Evolutionary conservation across 2,113 vertebrate species (phyloP).

Genomic region (Arothron firmamentum): DNA sequence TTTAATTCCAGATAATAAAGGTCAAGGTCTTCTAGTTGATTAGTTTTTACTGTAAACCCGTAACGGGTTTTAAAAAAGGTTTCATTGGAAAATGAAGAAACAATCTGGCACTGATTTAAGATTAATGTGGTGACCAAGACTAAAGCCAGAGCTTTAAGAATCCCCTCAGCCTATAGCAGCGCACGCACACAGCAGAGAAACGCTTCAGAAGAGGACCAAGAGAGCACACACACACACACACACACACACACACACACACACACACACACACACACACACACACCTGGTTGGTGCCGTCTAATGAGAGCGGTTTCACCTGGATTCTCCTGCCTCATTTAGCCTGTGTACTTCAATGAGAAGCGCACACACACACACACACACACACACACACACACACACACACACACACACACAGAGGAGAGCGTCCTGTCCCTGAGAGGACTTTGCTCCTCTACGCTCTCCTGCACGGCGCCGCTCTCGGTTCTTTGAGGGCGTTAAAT

Average conservation of each 20-base stretch:
- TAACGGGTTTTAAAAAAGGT: too few relatives aligned
- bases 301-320: slow-evolving; percentile 60
- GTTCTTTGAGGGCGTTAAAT: slow-evolving; percentile 63
- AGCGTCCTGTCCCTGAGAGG: slow-evolving; percentile 41
- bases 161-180: background rate
- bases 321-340: slow-evolving; percentile 63
- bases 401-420: slow-evolving; percentile 12
- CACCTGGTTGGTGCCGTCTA: slow-evolving; percentile 52
- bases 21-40: too few relatives aligned
- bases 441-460: slow-evolving; percentile 53
- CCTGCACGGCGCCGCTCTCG: slow-evolving; percentile 56
- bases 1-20: too few relatives aligned
- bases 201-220: slow-evolving; percentile 30
- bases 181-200: slow-evolving; percentile 7
- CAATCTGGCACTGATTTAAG: too few relatives aligned
- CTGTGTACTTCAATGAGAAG: slow-evolving; percentile 40
- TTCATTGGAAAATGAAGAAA: too few relatives aligned
- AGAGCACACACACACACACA: slow-evolving; percentile 30
- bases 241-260: slow-evolving; percentile 27
- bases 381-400: slow-evolving; percentile 20
- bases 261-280: slow-evolving; percentile 25
- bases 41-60: too few relatives aligned
- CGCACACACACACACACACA: slow-evolving; percentile 13
- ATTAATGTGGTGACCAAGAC: too few relatives aligned
- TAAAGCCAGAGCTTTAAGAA: too few relatives aligned